phyloP scores from a whole-genome alignment of 2,888 invertebrate genomes.

The Parasteatoda lunata region DNA sequence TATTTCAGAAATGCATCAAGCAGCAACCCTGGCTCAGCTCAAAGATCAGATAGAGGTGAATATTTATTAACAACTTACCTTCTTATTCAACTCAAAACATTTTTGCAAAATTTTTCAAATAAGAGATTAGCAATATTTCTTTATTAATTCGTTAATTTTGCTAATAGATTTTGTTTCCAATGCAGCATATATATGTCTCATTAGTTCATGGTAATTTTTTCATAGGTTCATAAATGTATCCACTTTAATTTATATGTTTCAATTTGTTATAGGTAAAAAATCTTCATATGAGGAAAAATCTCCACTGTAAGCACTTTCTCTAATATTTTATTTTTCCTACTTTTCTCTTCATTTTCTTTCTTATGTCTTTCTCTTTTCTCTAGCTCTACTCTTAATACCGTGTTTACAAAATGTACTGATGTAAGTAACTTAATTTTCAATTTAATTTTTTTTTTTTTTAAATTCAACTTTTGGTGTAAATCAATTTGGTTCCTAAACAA shows the following conservation, averaged over 20 bases:
- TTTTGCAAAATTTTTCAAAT: no score
- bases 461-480: background rate
- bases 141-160: no score
- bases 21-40: background rate
- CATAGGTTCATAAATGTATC: no score
- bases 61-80: background rate
- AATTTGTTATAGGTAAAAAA: no score
- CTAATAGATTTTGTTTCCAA: no score
- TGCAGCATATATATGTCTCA: no score
- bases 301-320: background rate
- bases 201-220: no score
- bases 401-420: conserved; percentile 39
- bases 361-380: conserved; percentile 5
- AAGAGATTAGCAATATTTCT: no score
- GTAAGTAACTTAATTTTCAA: conserved; percentile 21
- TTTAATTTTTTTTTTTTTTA: background rate
- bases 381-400: conserved; percentile 31
- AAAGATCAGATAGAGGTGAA: background rate
- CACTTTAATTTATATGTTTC: no score
- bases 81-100: no score
- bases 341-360: background rate
- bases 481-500: background rate
- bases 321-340: background rate
- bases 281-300: no score
- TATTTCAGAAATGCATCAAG: background rate